phyloP scores from a whole-genome alignment of 1,140 invertebrate genomes.

The Drosophila pallidifrons region DNA sequence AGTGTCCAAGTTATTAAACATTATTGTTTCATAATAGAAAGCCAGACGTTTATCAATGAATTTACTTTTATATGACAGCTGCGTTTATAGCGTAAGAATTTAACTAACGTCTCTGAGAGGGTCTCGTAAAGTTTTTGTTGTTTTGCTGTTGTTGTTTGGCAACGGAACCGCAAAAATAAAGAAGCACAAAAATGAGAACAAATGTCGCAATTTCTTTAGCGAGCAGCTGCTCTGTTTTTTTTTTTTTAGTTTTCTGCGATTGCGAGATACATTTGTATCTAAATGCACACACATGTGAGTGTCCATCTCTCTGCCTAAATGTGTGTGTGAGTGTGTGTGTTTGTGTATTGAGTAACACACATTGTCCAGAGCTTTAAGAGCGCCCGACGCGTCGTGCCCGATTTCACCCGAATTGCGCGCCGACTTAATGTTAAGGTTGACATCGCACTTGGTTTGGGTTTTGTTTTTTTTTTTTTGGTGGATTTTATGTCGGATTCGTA shows the following conservation, averaged over 20 bases:
- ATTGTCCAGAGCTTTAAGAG: constrained; percentile 9
- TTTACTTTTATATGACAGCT: not conserved
- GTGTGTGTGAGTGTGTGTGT: not conserved
- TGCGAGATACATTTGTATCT: constrained; percentile 51
- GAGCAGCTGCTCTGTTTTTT: constrained; percentile 38
- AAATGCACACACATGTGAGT: constrained; percentile 3
- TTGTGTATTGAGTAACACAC: constrained; percentile 9
- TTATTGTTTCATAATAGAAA: not conserved
- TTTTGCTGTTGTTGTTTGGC: not conserved
- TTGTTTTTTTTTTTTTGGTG: no score
- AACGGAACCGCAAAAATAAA: constrained; percentile 19
- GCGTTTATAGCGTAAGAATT: not conserved
- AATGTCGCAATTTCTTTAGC: constrained; percentile 49
- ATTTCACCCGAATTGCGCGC: constrained; percentile 53
- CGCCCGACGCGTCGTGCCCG: constrained; percentile 44
- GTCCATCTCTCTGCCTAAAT: not conserved
- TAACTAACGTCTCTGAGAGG: constrained; percentile 1
- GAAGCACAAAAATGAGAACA: constrained; percentile 41
- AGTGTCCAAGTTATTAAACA: no score
- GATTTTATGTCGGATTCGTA: not conserved
- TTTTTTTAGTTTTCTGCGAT: constrained; percentile 4
- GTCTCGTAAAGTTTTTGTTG: not conserved
- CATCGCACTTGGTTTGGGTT: constrained; percentile 15
- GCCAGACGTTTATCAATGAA: not conserved
- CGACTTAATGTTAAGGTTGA: constrained; percentile 35